phyloP scores from a whole-genome alignment of 2,797 vertebrate genomes.

The Platyrinchus mystaceus region DNA sequence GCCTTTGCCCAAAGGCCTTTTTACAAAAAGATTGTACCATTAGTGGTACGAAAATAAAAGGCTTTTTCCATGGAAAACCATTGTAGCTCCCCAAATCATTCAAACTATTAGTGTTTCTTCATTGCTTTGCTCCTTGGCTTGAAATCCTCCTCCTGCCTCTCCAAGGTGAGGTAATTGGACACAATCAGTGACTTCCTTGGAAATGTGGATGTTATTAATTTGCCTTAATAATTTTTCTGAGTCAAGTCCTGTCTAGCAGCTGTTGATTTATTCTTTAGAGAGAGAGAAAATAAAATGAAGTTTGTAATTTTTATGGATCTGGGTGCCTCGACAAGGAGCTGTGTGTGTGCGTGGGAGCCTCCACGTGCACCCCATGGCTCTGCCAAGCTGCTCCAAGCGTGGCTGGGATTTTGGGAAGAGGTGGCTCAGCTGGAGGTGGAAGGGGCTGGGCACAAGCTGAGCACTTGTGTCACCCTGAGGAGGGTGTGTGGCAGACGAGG shows the following conservation, averaged over 20 bases:
- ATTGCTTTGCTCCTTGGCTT: not conserved
- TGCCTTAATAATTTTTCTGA: not conserved
- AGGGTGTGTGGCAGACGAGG: not conserved
- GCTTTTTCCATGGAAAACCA: not conserved
- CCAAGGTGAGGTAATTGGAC: not conserved
- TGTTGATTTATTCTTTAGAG: not conserved
- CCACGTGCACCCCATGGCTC: rapidly evolving
- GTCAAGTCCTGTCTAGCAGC: not conserved
- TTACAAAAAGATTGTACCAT: not conserved
- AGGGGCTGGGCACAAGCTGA: not conserved
- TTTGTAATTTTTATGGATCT: not conserved
- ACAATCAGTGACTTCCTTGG: not conserved
- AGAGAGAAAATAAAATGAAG: not conserved
- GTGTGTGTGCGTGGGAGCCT: not conserved
- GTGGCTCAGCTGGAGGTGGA: rapidly evolving
- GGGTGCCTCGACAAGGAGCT: not conserved
- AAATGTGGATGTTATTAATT: not conserved
- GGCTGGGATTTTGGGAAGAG: not conserved
- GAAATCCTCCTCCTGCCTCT: not conserved
- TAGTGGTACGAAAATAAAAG: not conserved
- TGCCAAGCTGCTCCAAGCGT: not conserved
- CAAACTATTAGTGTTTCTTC: not conserved
- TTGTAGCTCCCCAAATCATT: not conserved
- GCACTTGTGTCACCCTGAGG: not conserved
- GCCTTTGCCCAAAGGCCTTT: not conserved